Evolutionary conservation across 2,113 vertebrate genomes (phyloP), one percentile per base, ranked within the genome.

Genomic region (Tonatia bakeri): DNA sequence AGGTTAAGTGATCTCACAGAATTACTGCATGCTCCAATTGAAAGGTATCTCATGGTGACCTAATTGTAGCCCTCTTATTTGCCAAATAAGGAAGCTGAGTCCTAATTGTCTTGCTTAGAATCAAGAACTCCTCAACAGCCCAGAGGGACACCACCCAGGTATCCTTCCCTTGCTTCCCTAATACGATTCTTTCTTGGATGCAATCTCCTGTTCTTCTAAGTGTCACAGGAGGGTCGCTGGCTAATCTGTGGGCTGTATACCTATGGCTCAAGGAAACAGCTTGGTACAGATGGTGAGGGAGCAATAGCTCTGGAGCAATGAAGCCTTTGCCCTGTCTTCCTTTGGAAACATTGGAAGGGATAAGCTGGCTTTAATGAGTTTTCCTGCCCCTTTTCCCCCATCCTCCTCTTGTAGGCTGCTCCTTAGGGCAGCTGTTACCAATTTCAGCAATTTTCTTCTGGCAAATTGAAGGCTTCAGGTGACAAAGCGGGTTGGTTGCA

Each of bases 361-460:
- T 69, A 54, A 28, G 40, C 52, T 89, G n/a, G 16, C 56, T 80
- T 93, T 90, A 59, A 52, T 47, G 76, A 90, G 24, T 43, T 70
- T 79, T 89, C 56, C 65, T 94, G 8, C 75, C 20, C 19, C 45
- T n/a, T 47, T 11, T 11, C 36, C 22, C 36, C n/a, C 75, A 31
- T 50, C 79, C 17, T 47, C 43, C 67, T 33, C 64, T 45, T 40
- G 16, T 54, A 83, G 22, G 13, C 73, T n/a, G 38, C 36, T 73
- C 56, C 38, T 93, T 24, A 6, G 38, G 89, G 14, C 98, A 98
- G 97, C 96, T 98, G 98, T 90, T 98, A 98, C 95, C 97, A 98
- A 98, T 98, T 98, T 98, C 97, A 97, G 97, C 97, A 98, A 98
- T 98, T 98, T 98, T 98, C 98, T 98, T 97, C 65, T 96, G 97